phyloP scores from a whole-genome alignment of 2,888 invertebrate species.

The Griposia aprilina region DNA sequence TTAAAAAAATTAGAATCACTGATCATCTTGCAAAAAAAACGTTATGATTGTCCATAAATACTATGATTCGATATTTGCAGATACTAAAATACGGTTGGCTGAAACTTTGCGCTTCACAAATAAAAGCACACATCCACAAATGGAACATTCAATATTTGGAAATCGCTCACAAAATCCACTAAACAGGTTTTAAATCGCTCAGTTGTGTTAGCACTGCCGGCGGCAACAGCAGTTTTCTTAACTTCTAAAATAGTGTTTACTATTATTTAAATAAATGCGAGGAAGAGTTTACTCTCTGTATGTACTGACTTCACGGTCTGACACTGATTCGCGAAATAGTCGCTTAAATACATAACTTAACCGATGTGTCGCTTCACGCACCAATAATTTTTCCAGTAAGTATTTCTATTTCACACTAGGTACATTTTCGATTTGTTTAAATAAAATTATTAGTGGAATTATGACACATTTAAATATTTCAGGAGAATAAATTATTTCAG shows the following conservation, averaged over 20 bases:
- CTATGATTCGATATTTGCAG: conserved; percentile 16
- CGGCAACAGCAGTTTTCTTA: conserved; percentile 26
- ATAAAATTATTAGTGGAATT: not conserved
- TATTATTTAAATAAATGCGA: conserved; percentile 55
- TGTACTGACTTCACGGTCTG: conserved; percentile 63
- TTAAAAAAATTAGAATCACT: not conserved
- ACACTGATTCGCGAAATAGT: conserved; percentile 76
- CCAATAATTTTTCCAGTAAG: conserved; percentile 15
- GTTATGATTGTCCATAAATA: conserved; percentile 2
- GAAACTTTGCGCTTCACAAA: conserved; percentile 33
- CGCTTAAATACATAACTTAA: conserved; percentile 69
- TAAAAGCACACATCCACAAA: conserved; percentile 30
- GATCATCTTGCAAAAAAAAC: not conserved
- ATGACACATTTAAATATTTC: not conserved
- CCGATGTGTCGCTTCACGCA: conserved; percentile 33
- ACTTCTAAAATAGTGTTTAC: conserved; percentile 45
- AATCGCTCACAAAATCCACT: conserved; percentile 26
- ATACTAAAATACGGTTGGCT: conserved; percentile 38
- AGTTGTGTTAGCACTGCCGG: not conserved
- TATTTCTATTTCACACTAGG: conserved; percentile 15
- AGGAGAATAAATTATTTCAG: too few species aligned
- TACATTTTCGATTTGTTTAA: conserved; percentile 6
- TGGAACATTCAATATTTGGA: conserved; percentile 48
- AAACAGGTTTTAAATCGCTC: conserved; percentile 35
- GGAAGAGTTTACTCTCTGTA: conserved; percentile 41